Evolutionary conservation across 2,113 vertebrate species (phyloP), one percentile per base, ranked within the genome.

Genomic region (Vulpes vulpes): DNA sequence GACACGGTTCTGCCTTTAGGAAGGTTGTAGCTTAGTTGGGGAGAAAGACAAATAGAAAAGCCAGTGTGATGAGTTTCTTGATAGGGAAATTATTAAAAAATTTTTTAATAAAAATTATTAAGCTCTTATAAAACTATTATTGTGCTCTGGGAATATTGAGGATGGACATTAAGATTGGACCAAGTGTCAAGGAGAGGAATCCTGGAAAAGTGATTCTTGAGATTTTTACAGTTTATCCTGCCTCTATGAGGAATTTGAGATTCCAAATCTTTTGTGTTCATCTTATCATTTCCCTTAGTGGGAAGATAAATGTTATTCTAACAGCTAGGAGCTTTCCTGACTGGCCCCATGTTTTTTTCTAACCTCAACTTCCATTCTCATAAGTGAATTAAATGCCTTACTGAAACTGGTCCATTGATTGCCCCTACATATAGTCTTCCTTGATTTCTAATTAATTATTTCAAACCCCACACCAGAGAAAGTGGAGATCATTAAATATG

Each of bases 341-440:
- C 1, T 25, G 0, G 4, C 5, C 4, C 0, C 11, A 0, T 16
- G 2, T 51, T 22, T 84, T 73, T 51, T 80, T 35, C 71, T 30
- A 25, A 20, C 65, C 59, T 43, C 15, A 10, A 20, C 55, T 55
- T 53, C 43, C 76, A 0, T 8, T 74, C 30, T 76, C 4, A 8
- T 0, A 1, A 19, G 4, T 67, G 60, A 57, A 27, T 62, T 49
- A 6, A 2, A 22, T 8, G 9, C 53, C 7, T 60, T 15, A 12
- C 8, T 20, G 4, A 57, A 30, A 35, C 32, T 20, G 3, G 51
- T 0, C 69, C 17, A 3, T 16, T 14, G 3, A 6, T 8, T 0
- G 2, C 2, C 9, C 67, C 35, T 49, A 3, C 43, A 71, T 80
- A 49, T 67, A 2, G 11, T 59, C 17, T 74, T 73, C 27, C n/a